phyloP scores from a whole-genome alignment of 2,797 vertebrate genomes.

The Oceanodroma leucorhoa region DNA sequence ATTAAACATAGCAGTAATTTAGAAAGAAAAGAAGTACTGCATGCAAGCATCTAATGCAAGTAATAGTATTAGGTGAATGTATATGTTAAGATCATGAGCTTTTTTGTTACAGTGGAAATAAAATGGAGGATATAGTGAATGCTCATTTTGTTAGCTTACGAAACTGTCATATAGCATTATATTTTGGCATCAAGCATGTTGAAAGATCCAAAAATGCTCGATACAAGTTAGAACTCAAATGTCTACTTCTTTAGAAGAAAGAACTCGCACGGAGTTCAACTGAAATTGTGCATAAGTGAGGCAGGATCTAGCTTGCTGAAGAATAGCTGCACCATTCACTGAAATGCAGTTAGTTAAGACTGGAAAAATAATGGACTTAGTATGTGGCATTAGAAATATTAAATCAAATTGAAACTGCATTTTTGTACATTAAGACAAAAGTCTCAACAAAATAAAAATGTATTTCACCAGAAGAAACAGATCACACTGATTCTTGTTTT shows the following conservation, averaged over 20 bases:
- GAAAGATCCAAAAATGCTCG: neutral
- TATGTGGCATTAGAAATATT: neutral
- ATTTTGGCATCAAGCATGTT: neutral
- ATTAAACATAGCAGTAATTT: neutral
- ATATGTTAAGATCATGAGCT: neutral
- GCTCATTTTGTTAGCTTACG: neutral
- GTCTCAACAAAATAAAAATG: neutral
- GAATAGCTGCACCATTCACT: neutral
- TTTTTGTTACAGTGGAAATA: neutral
- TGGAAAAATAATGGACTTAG: neutral
- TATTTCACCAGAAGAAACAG: neutral
- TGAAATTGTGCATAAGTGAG: neutral
- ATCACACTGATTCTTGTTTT: neutral
- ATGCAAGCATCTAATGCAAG: neutral
- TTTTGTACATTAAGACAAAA: neutral
- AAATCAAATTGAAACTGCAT: neutral
- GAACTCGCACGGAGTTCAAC: neutral
- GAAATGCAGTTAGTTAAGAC: neutral
- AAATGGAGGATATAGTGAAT: neutral
- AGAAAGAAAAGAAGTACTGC: neutral
- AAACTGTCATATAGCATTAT: neutral
- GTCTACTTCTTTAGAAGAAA: neutral
- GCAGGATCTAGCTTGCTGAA: conserved; percentile 15
- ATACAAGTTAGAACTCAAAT: conserved; percentile 18
- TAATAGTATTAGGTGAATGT: neutral